Base-by-base conservation (phyloP, 2,113 vertebrate species). In the Grammomys surdaster region DNA sequence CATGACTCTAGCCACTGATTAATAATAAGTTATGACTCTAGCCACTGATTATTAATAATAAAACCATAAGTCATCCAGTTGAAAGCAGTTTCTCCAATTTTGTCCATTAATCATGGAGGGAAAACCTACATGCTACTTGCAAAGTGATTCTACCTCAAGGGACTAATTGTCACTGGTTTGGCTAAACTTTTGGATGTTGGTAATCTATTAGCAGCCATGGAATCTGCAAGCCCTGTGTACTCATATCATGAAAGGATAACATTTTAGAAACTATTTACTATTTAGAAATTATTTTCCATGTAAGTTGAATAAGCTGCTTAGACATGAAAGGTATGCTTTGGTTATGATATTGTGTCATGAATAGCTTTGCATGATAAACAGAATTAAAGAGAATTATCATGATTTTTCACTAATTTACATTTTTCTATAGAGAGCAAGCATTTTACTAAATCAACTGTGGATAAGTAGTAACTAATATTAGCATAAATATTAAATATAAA, bases 401-500 rank as follows among this genome's bases (percentile, higher is more conserved):
- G 91, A 91, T 95, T 96, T 97, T 85, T 65, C 22, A 95, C 51
- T 90, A 95, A 95, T 96, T 96, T 95, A 94, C 67, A 92, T 95
- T 90, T 96, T 82, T 88, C 70, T 48, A 75, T 51, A 93, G 60
- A 96, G 89, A 91, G 76, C 69, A 43, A 95, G 82, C 46, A 95
- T 73, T 97, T 97, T 89, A 82, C 70, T 96, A 86, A 95, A 96
- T 95, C 86, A 97, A 43, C 89, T 87, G 43, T 86, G 65, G 72
- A 86, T 91, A 96, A 93, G 48, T 70, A 80, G n/a, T 88, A 95
- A 90, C 93, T 96, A 96, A 85, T 89, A 95, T 97, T 96, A 94
- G 58, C 93, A 94, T 96, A 97, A 95, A 91, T 95, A 97, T 95
- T 96, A 96, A 96, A 89, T 94, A 97, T 89, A 96, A 96, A 94